phyloP scores from a whole-genome alignment of 2,888 invertebrate species.

The Dynastes grantii region DNA sequence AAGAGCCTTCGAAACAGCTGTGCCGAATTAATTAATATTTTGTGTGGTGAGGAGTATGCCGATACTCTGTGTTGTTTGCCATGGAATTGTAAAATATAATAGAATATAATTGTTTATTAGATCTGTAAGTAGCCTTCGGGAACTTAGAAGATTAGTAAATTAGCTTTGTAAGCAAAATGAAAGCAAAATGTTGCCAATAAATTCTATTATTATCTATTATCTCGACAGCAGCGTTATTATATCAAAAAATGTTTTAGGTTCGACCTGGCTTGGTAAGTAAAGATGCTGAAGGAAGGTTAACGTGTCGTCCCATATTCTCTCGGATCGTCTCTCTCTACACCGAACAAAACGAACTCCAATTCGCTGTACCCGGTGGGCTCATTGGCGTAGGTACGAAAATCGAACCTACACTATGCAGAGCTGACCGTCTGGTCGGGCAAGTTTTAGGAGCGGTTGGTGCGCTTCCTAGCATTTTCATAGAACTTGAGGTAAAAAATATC shows the following conservation, averaged over 20 bases:
- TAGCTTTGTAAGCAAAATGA: no score
- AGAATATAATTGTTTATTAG: no score
- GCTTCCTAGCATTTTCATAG: conserved; percentile 96
- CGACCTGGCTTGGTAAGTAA: conserved; percentile 98
- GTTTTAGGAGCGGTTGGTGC: conserved; percentile 93
- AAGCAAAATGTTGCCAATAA: no score
- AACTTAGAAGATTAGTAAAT: no score
- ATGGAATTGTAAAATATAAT: no score
- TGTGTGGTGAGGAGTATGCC: no score
- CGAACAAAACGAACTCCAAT: conserved; percentile 98
- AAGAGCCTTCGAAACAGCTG: no score
- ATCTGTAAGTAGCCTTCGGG: no score
- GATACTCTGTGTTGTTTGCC: no score
- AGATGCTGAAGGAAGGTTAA: conserved; percentile 94
- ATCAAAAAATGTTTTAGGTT: conserved; percentile 68
- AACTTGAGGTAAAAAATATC: conserved; percentile 84
- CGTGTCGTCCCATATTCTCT: conserved; percentile 97
- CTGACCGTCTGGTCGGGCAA: conserved; percentile 98
- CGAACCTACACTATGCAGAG: conserved; percentile 98
- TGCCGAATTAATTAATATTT: no score
- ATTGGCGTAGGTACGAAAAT: conserved; percentile 99
- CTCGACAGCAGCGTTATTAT: no score
- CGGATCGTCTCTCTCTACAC: conserved; percentile 97
- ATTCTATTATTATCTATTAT: no score
- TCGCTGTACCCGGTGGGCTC: conserved; percentile 99